Evolutionary conservation across 2,113 vertebrate genomes (phyloP).

Genomic region (Gambusia holbrooki): DNA sequence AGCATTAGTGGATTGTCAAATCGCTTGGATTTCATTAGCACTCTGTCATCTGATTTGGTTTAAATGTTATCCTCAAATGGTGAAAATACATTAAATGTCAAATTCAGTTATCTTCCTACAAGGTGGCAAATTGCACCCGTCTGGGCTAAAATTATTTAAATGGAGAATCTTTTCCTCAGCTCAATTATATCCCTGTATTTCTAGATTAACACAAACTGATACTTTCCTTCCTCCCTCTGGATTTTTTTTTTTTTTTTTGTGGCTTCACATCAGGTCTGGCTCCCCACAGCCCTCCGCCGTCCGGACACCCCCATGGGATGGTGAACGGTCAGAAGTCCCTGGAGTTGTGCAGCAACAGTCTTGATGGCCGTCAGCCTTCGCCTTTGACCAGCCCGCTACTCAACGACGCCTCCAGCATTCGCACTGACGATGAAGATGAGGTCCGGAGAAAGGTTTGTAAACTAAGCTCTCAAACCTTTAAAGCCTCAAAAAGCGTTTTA

Average conservation of each 20-base stretch:
- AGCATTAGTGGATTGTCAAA: neutral
- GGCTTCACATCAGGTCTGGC: slow-evolving; percentile 80
- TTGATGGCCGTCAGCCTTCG: slow-evolving; percentile 88
- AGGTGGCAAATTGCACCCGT: neutral
- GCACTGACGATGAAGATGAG: slow-evolving; percentile 94
- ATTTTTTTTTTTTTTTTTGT: neutral
- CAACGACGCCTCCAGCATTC: slow-evolving; percentile 86
- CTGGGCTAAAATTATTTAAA: neutral
- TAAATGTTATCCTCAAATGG: neutral
- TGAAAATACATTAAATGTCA: neutral
- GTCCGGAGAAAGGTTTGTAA: slow-evolving; percentile 84
- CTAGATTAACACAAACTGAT: neutral
- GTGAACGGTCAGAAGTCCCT: slow-evolving; percentile 82
- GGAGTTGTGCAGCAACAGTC: slow-evolving; percentile 87
- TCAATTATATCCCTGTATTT: neutral
- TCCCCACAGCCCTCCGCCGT: slow-evolving; percentile 88
- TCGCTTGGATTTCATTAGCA: slow-evolving; percentile 11
- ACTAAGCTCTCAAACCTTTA: too few species aligned
- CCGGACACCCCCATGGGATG: slow-evolving; percentile 88
- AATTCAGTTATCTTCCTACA: neutral
- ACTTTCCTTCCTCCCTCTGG: slow-evolving; percentile 15
- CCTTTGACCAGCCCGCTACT: slow-evolving; percentile 93
- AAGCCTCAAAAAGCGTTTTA: too few species aligned
- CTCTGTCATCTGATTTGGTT: neutral
- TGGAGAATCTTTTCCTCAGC: neutral